A percentile compares a stretch with the other conserved stretches of the same genome.
phyloP scores from a whole-genome alignment of 2,888 invertebrate species.

The Tipula unca region DNA sequence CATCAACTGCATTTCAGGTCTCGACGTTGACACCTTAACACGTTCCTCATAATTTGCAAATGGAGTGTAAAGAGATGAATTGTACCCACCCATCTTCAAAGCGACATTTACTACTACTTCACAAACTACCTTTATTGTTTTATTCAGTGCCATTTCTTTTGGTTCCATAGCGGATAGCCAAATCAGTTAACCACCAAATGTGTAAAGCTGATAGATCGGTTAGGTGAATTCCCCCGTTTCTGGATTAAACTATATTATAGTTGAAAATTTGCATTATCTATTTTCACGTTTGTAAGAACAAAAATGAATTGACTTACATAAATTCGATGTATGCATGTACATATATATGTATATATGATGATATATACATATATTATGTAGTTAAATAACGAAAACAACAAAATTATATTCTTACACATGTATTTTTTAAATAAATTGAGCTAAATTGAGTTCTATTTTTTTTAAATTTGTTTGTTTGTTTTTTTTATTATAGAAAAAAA shows the following conservation, averaged over 20 bases:
- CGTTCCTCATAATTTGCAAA: too few species aligned
- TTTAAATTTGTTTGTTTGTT: background rate
- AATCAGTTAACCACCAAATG: too few species aligned
- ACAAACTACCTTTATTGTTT: too few species aligned
- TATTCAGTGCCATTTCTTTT: too few species aligned
- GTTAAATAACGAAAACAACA: background rate
- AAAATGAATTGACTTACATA: background rate
- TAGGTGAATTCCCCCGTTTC: too few species aligned
- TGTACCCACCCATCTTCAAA: too few species aligned
- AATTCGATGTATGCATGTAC: background rate
- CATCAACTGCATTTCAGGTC: too few species aligned
- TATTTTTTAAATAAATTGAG: background rate
- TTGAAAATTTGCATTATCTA: background rate
- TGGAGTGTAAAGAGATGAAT: too few species aligned
- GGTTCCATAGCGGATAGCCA: too few species aligned
- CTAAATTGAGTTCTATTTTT: background rate
- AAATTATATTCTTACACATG: background rate
- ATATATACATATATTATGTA: background rate
- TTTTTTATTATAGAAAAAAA: background rate
- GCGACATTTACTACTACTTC: too few species aligned
- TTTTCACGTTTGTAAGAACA: background rate
- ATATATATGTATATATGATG: background rate
- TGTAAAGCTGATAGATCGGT: too few species aligned
- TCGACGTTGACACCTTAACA: too few species aligned
- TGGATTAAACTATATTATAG: background rate